Evolutionary conservation across 1,140 invertebrate genomes (phyloP), one percentile per base, ranked within the genome.

Genomic region (Bombus huntii): DNA sequence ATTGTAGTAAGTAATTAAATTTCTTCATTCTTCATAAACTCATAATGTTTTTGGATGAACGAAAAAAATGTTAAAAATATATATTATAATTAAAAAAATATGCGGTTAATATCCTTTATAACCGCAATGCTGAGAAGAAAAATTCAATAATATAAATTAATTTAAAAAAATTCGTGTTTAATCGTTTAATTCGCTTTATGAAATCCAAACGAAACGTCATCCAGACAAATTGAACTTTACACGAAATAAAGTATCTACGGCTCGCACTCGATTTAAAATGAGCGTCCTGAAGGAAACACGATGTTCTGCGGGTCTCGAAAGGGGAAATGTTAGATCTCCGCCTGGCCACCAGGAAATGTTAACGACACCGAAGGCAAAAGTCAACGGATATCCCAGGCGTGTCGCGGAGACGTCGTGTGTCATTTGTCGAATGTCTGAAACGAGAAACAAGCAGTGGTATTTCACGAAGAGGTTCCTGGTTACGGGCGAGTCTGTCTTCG

Each of bases 351-450:
- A 82, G 79, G 86, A 90, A 90, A 90, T 90, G 88, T 90, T 83
- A 90, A 88, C 89, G 86, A 87, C 31, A 71, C 81, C 86, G 71
- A 88, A 81, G 89, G 83, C 76, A 82, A 90, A 88, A 90, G 89
- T 90, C 83, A 87, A 31, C 83, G 73, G 76, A 81, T 82, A 85
- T 74, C 66, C 73, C 65, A n/a, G 47, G 70, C 74, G 73, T 89
- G 44, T 75, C 81, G 75, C 53, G 37, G 44, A 71, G 53, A 87
- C 66, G 85, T 89, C 88, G 81, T 44, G 80, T 89, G 83, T 76
- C 88, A 88, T 89, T 89, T 83, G 66, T 81, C 88, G 79, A 89
- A 87, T 88, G 37, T 18, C 73, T 22, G 72, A 37, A 70, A 89
- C 75, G 71, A 47, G 77, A 6, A 12, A 37, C 73, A 83, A 83